These are phyloP conservation scores for Drosophila subobscura DNA, from an alignment of 1,140 invertebrate species.

Conservation along the genomic window DNA sequence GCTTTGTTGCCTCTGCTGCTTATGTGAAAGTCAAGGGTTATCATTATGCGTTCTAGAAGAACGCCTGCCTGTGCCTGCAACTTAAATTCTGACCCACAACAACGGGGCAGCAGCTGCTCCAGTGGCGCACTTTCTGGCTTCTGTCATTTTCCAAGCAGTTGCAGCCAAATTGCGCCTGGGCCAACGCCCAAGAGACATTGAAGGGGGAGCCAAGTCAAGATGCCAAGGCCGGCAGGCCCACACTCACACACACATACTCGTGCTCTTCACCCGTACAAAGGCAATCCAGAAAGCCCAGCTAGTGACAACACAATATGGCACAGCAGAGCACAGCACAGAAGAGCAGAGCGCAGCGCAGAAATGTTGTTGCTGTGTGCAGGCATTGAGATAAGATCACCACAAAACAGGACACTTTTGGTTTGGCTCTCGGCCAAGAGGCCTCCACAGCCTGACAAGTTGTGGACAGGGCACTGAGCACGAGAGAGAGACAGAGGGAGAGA, in stretches of 20 bases:
- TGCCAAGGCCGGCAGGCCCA: conserved; percentile 45
- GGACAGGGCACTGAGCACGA: conserved; percentile 11
- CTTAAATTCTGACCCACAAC: conserved; percentile 59
- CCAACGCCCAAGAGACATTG: conserved; percentile 41
- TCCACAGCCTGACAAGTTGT: conserved; percentile 48
- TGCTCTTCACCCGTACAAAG: conserved; percentile 11
- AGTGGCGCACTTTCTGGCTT: conserved; percentile 45
- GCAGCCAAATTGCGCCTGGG: conserved; percentile 64
- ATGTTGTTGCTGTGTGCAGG: conserved; percentile 64
- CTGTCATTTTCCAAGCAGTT: conserved; percentile 69
- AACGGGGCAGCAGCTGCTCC: conserved; percentile 46
- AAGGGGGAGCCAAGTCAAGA: conserved; percentile 55
- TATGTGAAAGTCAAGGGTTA: conserved; percentile 75
- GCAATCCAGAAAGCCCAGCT: conserved; percentile 18
- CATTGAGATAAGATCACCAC: conserved; percentile 69
- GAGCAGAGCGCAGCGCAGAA: not conserved
- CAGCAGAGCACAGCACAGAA: not conserved
- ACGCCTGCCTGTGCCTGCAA: conserved; percentile 20
- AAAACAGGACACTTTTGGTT: conserved; percentile 70
- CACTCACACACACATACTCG: conserved; percentile 21
- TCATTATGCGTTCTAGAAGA: conserved; percentile 63
- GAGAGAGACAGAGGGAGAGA: not conserved
- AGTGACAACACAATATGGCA: conserved; percentile 63
- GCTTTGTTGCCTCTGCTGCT: conserved; percentile 27
- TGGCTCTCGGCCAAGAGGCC: conserved; percentile 54